Conservation (phyloP, 2,797 vertebrate species). For the Helostoma temminkii region DNA sequence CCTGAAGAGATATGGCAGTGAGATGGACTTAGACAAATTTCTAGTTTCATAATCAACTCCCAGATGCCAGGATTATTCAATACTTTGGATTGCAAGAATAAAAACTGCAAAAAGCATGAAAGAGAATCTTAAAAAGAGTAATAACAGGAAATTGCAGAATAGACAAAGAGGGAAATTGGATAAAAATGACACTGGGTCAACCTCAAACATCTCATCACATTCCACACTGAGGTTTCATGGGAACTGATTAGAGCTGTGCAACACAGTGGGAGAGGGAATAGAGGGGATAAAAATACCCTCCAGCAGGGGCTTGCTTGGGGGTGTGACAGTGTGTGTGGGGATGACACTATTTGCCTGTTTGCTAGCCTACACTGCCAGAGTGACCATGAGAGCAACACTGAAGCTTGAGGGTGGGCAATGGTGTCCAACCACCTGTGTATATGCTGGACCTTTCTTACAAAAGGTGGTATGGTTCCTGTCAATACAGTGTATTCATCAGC, state of each 20-base stretch:
- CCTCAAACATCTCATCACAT: constrained; percentile 58
- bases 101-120: neutral
- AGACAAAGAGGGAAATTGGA: constrained; percentile 39
- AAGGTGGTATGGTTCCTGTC: constrained; percentile 30
- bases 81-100: constrained; percentile 7
- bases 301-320: constrained; percentile 57
- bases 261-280: constrained; percentile 65
- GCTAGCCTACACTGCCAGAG: constrained; percentile 59
- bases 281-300: constrained; percentile 77
- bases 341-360: constrained; percentile 70
- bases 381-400: constrained; percentile 66
- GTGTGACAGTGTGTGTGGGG: constrained; percentile 47
- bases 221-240: constrained; percentile 68
- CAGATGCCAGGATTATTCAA: constrained; percentile 17
- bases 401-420: constrained; percentile 34
- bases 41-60: constrained; percentile 31
- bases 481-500: constrained; percentile 9
- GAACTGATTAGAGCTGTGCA: constrained; percentile 69
- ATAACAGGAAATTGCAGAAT: constrained; percentile 35
- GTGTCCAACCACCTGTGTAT: constrained; percentile 53
- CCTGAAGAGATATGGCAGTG: constrained; percentile 34
- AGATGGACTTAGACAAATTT: constrained; percentile 24
- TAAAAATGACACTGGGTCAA: constrained; percentile 56
- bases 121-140: constrained; percentile 18
- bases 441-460: constrained; percentile 15